phyloP scores from a whole-genome alignment of 2,888 invertebrate species.

The Parasteatoda lunata region DNA sequence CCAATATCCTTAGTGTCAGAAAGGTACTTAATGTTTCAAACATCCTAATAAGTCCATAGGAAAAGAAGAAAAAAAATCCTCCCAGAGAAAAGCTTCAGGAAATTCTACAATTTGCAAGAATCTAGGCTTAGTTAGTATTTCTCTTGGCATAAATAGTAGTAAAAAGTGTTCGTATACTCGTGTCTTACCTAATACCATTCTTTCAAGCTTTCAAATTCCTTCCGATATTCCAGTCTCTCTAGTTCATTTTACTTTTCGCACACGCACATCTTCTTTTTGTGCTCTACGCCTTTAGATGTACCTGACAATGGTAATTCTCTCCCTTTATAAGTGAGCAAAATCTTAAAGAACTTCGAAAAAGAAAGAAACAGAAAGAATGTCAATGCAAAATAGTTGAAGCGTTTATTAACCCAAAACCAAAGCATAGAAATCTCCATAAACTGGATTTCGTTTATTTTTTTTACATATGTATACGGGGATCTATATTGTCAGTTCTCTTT shows the following conservation, averaged over 20 bases:
- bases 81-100: background rate
- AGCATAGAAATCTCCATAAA: slow-evolving; percentile 35
- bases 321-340: slow-evolving; percentile 38
- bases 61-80: slow-evolving; percentile 14
- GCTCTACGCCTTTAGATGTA: slow-evolving; percentile 16
- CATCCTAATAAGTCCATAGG: background rate
- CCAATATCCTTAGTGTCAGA: slow-evolving; percentile 23
- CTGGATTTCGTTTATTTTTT: slow-evolving; percentile 21
- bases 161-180: slow-evolving; percentile 20
- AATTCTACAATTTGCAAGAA: background rate
- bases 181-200: slow-evolving; percentile 52
- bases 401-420: slow-evolving; percentile 56
- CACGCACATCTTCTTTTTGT: slow-evolving; percentile 8
- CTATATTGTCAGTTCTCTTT: slow-evolving; percentile 36
- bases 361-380: slow-evolving; percentile 24
- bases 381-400: slow-evolving; percentile 51
- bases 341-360: slow-evolving; percentile 32
- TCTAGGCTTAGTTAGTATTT: slow-evolving; percentile 23
- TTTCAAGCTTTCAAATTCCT: slow-evolving; percentile 40
- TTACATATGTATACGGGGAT: background rate
- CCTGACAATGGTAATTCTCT: slow-evolving; percentile 66
- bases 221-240: slow-evolving; percentile 30
- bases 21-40: slow-evolving; percentile 43
- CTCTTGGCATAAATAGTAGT: slow-evolving; percentile 19
- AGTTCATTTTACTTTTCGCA: slow-evolving; percentile 20